Evolutionary conservation across 2,113 vertebrate species (phyloP), one percentile per base, ranked within the genome.

Genomic region (Neodontobutis hainanensis): DNA sequence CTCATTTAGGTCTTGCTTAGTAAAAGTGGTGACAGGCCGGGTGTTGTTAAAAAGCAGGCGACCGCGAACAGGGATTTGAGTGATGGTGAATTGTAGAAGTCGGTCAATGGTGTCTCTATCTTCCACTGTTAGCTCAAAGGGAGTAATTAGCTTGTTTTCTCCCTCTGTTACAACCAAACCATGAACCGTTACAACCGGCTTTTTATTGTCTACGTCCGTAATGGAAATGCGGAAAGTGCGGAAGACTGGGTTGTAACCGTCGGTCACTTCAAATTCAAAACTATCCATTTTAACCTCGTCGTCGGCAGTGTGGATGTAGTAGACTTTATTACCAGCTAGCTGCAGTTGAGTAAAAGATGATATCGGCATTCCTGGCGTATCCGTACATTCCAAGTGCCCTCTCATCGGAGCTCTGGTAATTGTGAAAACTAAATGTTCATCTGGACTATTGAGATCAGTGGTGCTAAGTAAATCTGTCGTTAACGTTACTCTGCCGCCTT

Each of bases 201-300:
- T 97, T 80, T 98, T 99, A 68, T 99, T 99, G 90, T 99, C 97
- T 44, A 99, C 96, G 1, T 96, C 96, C 0, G 90, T 91, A 61
- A 99, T 98, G 64, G 95, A 97, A 77, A 99, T 93, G 15, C 95
- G 93, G 79, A 99, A 99, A 0, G 96, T 99, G 66, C 96, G 95
- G 79, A 96, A 99, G 56, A 99, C 94, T 0, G 96, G 95, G 76
- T 99, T 99, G 76, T 88, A 96, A 32, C 97, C 97, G 6, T 99
- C 97, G 0, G 96, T 99, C 73, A 98, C 96, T 78, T 98, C 93
- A 73, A 99, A 99, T 79, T 99, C 96, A 85, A 99, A 99, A 73
- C 96, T 98, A 81, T 99, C 97, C 95, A 95, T 96, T 87, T 96
- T 98, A 10, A 95, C 92, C 68, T 98, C 97, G 0, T 99, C 97